phyloP scores from a whole-genome alignment of 2,113 vertebrate species.

The Catharus fuscescens region DNA sequence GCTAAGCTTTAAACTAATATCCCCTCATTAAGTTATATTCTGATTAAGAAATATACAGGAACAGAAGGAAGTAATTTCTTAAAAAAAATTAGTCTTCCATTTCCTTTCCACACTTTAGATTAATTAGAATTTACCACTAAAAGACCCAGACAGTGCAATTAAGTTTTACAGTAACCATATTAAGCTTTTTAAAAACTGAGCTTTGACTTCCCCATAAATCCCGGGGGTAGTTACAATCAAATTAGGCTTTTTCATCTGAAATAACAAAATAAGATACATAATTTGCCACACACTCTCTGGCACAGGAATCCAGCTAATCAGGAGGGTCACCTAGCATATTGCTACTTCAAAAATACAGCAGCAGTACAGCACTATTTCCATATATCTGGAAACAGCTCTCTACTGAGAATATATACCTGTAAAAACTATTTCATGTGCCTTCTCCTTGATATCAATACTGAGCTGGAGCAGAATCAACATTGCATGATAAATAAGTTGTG shows the following conservation, averaged over 20 bases:
- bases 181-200: conserved; percentile 49
- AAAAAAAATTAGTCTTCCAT: background rate
- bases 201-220: conserved; percentile 45
- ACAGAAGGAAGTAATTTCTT: conserved; percentile 33
- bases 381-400: background rate
- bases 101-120: conserved; percentile 62
- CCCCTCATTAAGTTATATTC: conserved; percentile 56
- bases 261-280: conserved; percentile 6
- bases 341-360: background rate
- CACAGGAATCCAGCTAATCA: background rate
- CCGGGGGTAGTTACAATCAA: conserved; percentile 32
- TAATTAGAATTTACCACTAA: conserved; percentile 63
- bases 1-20: conserved; percentile 29
- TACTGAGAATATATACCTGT: background rate
- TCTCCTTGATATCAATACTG: background rate
- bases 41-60: conserved; percentile 42
- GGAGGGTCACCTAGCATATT: background rate
- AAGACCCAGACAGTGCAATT: conserved; percentile 45
- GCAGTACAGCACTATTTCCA: background rate
- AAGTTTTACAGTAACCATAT: conserved; percentile 58
- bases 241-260: conserved; percentile 47
- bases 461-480: background rate
- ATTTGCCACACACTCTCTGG: background rate
- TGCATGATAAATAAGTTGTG: background rate
- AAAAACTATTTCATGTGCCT: background rate